Conservation (phyloP, 1,140 invertebrate genomes). For the Popillia japonica region DNA sequence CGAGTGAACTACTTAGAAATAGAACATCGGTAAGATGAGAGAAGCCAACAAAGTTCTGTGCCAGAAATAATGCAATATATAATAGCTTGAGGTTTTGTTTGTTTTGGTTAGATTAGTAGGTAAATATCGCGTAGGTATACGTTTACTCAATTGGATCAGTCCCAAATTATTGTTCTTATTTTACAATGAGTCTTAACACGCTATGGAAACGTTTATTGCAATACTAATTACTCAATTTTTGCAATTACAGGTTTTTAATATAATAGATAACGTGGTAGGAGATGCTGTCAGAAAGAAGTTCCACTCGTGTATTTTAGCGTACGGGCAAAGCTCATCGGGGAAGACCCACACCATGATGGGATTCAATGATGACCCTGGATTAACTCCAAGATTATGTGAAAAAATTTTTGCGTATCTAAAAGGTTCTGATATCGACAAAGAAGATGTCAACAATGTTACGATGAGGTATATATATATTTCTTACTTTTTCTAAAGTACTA, state of each 20-base stretch:
- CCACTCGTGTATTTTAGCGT: slow-evolving; percentile 75
- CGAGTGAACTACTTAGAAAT: slow-evolving; percentile 11
- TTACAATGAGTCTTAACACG: not conserved
- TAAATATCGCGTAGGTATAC: too few species aligned
- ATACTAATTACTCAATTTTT: not conserved
- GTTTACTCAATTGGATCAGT: too few species aligned
- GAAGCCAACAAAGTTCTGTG: not conserved
- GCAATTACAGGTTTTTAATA: slow-evolving; percentile 69
- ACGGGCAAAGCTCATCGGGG: slow-evolving; percentile 82
- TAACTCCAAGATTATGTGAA: slow-evolving; percentile 63
- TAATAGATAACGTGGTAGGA: slow-evolving; percentile 71
- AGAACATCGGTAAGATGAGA: not conserved
- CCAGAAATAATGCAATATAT: not conserved
- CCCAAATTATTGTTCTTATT: too few species aligned
- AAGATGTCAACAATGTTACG: slow-evolving; percentile 46
- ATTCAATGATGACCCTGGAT: slow-evolving; percentile 64
- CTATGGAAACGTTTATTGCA: not conserved
- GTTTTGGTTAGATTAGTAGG: not conserved
- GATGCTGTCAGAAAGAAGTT: slow-evolving; percentile 65
- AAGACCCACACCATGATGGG: slow-evolving; percentile 84
- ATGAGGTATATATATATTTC: slow-evolving; percentile 51
- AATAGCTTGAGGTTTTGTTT: not conserved
- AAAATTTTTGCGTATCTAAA: slow-evolving; percentile 57
- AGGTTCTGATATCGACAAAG: slow-evolving; percentile 52
- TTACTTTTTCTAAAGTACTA: too few species aligned